phyloP scores from a whole-genome alignment of 2,797 vertebrate genomes.

The Anabas testudineus region DNA sequence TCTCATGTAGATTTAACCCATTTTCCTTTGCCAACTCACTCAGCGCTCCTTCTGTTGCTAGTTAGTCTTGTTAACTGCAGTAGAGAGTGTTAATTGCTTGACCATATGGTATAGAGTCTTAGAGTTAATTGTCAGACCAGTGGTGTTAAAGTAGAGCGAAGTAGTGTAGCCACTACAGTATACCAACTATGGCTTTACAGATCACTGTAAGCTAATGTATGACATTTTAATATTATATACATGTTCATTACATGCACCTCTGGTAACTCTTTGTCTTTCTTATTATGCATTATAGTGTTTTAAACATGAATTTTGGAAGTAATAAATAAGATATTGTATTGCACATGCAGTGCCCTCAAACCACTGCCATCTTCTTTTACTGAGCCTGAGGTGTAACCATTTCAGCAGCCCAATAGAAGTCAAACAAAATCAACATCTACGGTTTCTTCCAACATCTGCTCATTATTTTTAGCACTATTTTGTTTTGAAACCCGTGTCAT shows the following conservation, averaged over 20 bases:
- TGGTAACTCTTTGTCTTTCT: constrained; percentile 22
- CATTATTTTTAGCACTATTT: constrained; percentile 23
- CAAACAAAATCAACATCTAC: constrained; percentile 43
- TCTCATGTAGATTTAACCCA: constrained; percentile 68
- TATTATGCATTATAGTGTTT: not conserved
- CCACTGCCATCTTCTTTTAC: constrained; percentile 11
- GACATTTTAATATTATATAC: constrained; percentile 32
- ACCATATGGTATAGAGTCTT: constrained; percentile 63
- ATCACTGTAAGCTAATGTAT: constrained; percentile 31
- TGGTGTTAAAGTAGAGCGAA: constrained; percentile 14
- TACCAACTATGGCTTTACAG: constrained; percentile 12
- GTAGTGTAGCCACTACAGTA: not conserved
- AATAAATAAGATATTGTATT: too few relatives aligned
- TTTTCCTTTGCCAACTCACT: constrained; percentile 59
- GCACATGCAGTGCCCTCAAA: constrained; percentile 2
- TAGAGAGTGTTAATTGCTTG: constrained; percentile 60
- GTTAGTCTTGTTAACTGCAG: constrained; percentile 65
- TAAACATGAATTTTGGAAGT: not conserved
- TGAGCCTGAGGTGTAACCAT: constrained; percentile 9
- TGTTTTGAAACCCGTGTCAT: constrained; percentile 22
- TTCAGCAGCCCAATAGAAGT: constrained; percentile 22
- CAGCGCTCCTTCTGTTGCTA: constrained; percentile 66
- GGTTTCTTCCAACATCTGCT: constrained; percentile 25
- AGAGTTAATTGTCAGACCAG: constrained; percentile 49
- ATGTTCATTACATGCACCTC: constrained; percentile 44